These are phyloP conservation scores for Lithophane semibrunnea DNA, from an alignment of 2,888 invertebrate species.

Conservation along the genomic window DNA sequence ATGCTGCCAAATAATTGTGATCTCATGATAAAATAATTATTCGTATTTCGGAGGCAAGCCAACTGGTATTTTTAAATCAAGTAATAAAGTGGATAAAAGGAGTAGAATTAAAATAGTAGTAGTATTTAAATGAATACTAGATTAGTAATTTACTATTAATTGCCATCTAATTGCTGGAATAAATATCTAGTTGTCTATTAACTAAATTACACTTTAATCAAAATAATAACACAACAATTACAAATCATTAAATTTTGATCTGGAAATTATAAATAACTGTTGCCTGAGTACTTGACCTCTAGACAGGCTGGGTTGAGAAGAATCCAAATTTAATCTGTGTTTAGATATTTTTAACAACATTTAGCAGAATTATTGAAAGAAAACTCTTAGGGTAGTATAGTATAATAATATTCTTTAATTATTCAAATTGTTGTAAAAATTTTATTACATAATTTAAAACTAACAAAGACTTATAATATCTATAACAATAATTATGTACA, in stretches of 20 bases:
- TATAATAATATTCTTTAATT: no score
- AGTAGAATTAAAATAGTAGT: no score
- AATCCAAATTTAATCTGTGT: background rate
- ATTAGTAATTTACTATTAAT: background rate
- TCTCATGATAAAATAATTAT: background rate
- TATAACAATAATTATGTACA: no score
- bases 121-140: background rate
- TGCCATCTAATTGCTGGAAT: no score
- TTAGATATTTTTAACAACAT: constrained; percentile 6
- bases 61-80: background rate
- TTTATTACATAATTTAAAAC: no score
- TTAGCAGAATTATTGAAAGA: no score
- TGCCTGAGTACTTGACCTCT: constrained; percentile 28
- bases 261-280: constrained; percentile 9
- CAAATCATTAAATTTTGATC: constrained; percentile 14
- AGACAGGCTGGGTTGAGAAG: constrained; percentile 32
- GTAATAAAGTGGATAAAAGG: no score
- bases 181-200: background rate
- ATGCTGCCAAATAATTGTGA: background rate
- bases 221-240: constrained; percentile 14
- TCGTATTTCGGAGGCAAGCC: background rate
- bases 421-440: no score
- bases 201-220: constrained; percentile 21
- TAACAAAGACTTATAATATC: no score
- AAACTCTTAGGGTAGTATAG: no score